Percentiles rank a stretch among this genome's conserved stretches.
phyloP scores from a whole-genome alignment of 2,888 invertebrate species.

The Lasioglossum malachurum region DNA sequence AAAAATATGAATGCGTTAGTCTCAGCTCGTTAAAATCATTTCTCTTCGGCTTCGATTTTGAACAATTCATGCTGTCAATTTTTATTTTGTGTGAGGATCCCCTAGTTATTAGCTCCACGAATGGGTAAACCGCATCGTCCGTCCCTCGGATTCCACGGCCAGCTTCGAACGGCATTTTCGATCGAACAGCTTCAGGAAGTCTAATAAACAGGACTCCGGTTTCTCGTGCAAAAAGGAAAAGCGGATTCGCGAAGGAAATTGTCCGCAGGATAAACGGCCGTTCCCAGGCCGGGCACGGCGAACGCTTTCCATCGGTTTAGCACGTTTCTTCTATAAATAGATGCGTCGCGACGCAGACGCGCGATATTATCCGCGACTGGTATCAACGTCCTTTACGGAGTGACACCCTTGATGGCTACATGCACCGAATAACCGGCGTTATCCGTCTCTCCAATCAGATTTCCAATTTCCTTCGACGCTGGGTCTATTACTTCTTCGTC shows the following conservation, averaged over 20 bases:
- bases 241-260: constrained; percentile 3
- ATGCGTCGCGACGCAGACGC: constrained; percentile 40
- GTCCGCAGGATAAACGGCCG: constrained; percentile 23
- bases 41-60: not conserved
- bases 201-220: not conserved
- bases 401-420: not conserved
- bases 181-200: not conserved
- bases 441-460: not conserved
- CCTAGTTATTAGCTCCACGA: not conserved
- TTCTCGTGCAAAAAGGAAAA: not conserved
- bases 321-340: constrained; percentile 61
- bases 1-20: not conserved
- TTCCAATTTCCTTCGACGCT: not conserved
- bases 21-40: not conserved
- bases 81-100: not conserved
- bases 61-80: not conserved
- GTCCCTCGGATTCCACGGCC: not conserved
- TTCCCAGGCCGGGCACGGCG: constrained; percentile 3
- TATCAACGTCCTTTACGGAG: constrained; percentile 45
- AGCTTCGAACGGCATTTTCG: not conserved
- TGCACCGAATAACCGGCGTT: not conserved
- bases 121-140: not conserved
- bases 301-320: constrained; percentile 36
- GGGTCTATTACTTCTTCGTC: not conserved
- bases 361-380: constrained; percentile 43